Conservation (phyloP, 2,797 vertebrate genomes). For the Tadarida brasiliensis region DNA sequence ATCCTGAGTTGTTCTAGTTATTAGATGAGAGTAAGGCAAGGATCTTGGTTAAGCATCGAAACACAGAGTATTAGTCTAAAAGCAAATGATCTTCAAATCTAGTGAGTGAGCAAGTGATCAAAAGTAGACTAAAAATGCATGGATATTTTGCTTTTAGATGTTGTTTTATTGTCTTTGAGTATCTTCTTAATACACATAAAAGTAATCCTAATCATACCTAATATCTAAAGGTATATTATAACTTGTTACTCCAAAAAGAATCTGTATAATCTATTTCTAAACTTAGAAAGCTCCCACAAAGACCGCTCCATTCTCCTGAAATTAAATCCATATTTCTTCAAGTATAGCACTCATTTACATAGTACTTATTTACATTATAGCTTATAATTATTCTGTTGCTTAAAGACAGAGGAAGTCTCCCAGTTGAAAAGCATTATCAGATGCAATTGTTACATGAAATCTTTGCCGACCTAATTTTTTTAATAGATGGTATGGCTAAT, state of each 20-base stretch:
- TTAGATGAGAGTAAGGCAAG: background rate
- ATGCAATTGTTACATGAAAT: background rate
- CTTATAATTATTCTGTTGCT: background rate
- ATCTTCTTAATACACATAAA: background rate
- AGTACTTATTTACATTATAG: background rate
- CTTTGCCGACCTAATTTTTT: background rate
- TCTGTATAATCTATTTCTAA: background rate
- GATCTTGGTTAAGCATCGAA: background rate
- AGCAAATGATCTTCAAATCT: background rate
- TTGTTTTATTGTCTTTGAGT: background rate
- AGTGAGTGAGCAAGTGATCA: background rate
- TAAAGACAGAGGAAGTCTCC: background rate
- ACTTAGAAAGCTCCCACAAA: background rate
- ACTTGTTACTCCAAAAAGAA: background rate
- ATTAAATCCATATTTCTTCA: background rate
- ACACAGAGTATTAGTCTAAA: background rate
- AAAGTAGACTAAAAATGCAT: background rate
- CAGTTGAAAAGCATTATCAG: background rate
- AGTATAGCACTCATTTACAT: background rate
- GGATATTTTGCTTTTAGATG: background rate
- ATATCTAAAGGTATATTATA: background rate
- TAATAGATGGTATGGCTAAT: background rate
- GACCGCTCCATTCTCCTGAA: background rate
- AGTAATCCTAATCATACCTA: background rate
- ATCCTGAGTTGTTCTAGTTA: background rate